A percentile compares a stretch with the other conserved stretches of the same genome.
Evolutionary conservation across 2,113 vertebrate species (phyloP).

Genomic region (Pseudorasbora parva): DNA sequence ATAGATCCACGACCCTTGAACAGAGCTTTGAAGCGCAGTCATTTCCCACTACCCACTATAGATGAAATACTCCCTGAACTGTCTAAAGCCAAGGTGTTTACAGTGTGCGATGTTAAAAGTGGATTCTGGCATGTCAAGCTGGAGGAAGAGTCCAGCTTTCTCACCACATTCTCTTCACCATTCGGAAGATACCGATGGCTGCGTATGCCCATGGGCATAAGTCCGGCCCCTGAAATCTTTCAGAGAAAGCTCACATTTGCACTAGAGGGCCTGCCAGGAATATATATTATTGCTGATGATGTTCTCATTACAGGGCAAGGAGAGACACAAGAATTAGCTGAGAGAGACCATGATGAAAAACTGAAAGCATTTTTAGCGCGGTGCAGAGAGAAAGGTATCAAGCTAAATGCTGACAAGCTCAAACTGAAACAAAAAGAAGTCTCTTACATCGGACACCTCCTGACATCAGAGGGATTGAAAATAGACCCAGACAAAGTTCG

Average conservation of each 20-base stretch:
- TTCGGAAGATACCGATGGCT: slow-evolving; percentile 41
- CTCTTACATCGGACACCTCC: slow-evolving; percentile 40
- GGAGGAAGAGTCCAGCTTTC: slow-evolving; percentile 51
- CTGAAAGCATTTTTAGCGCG: slow-evolving; percentile 12
- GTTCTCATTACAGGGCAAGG: slow-evolving; percentile 43
- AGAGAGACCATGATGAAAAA: slow-evolving; percentile 39
- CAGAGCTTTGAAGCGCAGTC: slow-evolving; percentile 43
- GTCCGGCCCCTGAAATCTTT: slow-evolving; percentile 49
- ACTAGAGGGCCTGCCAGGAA: slow-evolving; percentile 13
- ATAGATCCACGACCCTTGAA: slow-evolving; percentile 51
- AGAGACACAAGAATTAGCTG: slow-evolving; percentile 8
- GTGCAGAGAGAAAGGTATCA: slow-evolving; percentile 32
- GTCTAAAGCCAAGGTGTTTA: slow-evolving; percentile 43
- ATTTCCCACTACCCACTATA: slow-evolving; percentile 44
- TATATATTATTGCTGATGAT: slow-evolving; percentile 39
- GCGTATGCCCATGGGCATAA: slow-evolving; percentile 45
- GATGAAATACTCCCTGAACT: slow-evolving; percentile 51
- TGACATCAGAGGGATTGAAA: too few relatives aligned
- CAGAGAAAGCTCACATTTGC: slow-evolving; percentile 47
- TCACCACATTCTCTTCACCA: slow-evolving; percentile 39
- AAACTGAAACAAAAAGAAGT: slow-evolving; percentile 33
- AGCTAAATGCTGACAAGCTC: slow-evolving; percentile 42
- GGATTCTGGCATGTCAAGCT: slow-evolving; percentile 53
- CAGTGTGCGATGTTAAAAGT: slow-evolving; percentile 47
- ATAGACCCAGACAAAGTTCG: too few relatives aligned